Evolutionary conservation across 1,140 invertebrate genomes (phyloP).

Genomic region (Drosophila rufa): DNA sequence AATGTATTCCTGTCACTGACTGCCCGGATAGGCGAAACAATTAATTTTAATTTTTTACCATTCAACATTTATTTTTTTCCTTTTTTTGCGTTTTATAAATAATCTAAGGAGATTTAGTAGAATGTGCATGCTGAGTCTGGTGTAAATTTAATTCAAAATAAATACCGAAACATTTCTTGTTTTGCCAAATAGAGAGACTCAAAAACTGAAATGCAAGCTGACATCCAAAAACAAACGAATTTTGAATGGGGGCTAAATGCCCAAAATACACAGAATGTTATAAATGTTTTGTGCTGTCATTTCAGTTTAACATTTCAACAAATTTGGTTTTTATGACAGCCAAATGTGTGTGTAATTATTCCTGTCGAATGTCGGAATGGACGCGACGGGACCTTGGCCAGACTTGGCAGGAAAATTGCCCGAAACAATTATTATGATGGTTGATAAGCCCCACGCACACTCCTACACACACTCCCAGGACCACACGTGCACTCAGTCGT

Average conservation of each 20-base stretch:
- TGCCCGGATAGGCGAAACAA: not conserved
- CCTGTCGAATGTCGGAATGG: constrained; percentile 52
- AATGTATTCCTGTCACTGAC: no score
- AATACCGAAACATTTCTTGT: not conserved
- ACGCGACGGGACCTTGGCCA: constrained; percentile 34
- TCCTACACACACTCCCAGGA: constrained; percentile 15
- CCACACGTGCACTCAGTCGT: constrained; percentile 41
- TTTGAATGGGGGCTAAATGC: no score
- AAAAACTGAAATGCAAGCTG: constrained; percentile 8
- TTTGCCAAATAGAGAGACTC: not conserved
- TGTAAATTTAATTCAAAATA: constrained; percentile 21
- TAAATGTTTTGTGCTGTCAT: constrained; percentile 30
- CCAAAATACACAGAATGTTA: constrained; percentile 25
- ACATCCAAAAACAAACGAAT: constrained; percentile 16
- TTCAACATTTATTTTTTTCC: not conserved
- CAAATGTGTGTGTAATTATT: constrained; percentile 53
- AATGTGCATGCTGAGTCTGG: not conserved
- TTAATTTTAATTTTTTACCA: not conserved
- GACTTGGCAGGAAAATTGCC: constrained; percentile 33
- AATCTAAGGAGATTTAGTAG: not conserved
- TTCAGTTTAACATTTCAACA: constrained; percentile 47
- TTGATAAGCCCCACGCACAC: constrained; percentile 33
- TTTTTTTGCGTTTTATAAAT: not conserved
- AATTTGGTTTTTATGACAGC: constrained; percentile 49
- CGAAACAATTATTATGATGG: constrained; percentile 65